Percentiles rank a stretch among this genome's conserved stretches.
These are phyloP conservation scores for Mystacides longicornis DNA, from an alignment of 2,888 invertebrate genomes.

Conservation along the genomic window DNA sequence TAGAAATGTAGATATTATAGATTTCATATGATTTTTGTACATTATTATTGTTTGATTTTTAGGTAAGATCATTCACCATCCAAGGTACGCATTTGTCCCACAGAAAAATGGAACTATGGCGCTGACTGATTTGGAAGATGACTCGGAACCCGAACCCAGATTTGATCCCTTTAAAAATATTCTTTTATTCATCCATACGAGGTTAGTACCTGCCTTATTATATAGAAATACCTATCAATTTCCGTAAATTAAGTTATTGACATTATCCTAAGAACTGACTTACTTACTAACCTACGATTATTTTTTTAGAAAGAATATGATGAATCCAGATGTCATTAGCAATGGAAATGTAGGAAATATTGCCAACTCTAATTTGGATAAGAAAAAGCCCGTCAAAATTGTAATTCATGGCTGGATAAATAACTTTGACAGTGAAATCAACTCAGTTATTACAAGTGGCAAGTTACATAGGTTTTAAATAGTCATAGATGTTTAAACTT, in stretches of 20 bases:
- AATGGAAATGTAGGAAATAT: constrained; percentile 14
- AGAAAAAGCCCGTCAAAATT: constrained; percentile 15
- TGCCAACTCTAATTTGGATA: constrained; percentile 10
- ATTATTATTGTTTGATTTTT: neutral
- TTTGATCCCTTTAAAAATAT: constrained; percentile 6
- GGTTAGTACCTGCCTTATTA: constrained; percentile 3
- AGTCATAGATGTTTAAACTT: too few species aligned
- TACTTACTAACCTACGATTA: neutral
- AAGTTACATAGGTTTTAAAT: too few species aligned
- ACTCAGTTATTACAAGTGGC: constrained; percentile 7
- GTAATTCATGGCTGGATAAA: constrained; percentile 16
- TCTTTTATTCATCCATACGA: constrained; percentile 10
- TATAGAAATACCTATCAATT: neutral
- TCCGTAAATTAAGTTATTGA: neutral
- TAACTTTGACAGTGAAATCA: neutral
- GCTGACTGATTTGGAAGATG: constrained; percentile 6
- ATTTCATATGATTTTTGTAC: too few species aligned
- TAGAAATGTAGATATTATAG: too few species aligned
- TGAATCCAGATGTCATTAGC: constrained; percentile 4
- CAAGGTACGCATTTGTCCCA: constrained; percentile 10
- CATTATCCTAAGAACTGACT: neutral
- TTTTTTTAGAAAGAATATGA: constrained; percentile 13
- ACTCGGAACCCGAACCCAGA: neutral
- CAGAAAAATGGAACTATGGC: constrained; percentile 12
- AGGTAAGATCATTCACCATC: neutral